phyloP scores from a whole-genome alignment of 2,797 vertebrate species.

The Diceros bicornis region DNA sequence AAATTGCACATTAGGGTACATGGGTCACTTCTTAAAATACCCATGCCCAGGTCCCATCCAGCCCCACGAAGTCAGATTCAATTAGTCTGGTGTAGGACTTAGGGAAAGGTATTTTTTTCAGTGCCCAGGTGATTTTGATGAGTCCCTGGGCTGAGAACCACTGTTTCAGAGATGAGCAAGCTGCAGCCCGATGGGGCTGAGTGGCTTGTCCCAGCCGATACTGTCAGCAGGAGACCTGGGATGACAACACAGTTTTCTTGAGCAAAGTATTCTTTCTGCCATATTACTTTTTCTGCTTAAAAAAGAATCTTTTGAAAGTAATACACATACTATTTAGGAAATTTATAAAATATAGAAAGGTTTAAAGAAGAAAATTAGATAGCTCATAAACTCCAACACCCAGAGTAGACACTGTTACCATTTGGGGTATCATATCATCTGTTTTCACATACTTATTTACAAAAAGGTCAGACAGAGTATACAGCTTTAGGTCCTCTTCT shows the following conservation, averaged over 20 bases:
- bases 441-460: not conserved
- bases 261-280: not conserved
- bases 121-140: not conserved
- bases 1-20: too few relatives aligned
- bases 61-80: not conserved
- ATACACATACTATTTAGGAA: not conserved
- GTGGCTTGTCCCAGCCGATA: not conserved
- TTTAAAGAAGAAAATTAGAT: not conserved
- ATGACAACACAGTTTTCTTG: not conserved
- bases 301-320: not conserved
- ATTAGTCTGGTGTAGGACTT: not conserved
- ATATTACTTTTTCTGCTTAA: not conserved
- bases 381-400: not conserved
- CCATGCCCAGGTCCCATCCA: not conserved
- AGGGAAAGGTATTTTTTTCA: not conserved
- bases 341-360: not conserved
- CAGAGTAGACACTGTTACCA: not conserved
- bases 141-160: not conserved
- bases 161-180: accelerated
- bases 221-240: not conserved
- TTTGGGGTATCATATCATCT: not conserved
- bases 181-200: too few relatives aligned
- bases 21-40: not conserved
- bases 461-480: not conserved
- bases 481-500: not conserved